Percentiles rank a stretch among this genome's conserved stretches.
Conservation (phyloP, 92 coral and sea anemone species). For the Palythoa grandis region DNA sequence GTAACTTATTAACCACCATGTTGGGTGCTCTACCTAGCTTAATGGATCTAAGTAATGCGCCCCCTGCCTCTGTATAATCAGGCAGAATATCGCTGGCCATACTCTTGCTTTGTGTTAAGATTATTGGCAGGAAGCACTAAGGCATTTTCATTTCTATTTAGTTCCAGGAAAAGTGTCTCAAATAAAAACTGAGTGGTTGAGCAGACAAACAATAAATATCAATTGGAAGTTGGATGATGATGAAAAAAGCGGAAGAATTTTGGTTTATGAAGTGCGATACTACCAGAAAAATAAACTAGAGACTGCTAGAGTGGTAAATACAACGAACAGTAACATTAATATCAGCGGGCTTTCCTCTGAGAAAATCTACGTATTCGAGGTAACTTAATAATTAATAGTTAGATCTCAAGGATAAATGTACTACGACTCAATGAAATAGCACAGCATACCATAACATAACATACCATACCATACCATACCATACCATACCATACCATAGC, state of each 20-base stretch:
- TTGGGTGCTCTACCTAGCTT: no score
- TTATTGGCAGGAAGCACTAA: background rate
- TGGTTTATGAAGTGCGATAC: slow-evolving; percentile 15
- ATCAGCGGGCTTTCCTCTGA: slow-evolving; percentile 5
- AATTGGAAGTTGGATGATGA: background rate
- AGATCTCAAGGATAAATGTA: background rate
- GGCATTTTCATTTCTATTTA: background rate
- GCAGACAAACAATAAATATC: background rate
- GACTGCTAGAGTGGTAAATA: background rate
- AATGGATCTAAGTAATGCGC: background rate
- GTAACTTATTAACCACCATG: no score
- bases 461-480: no score
- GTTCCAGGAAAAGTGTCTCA: slow-evolving; percentile 13
- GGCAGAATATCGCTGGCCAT: no score
- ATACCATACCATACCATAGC: no score
- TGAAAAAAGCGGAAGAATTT: background rate
- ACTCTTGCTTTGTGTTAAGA: background rate
- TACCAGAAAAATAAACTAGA: background rate
- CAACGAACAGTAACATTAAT: background rate
- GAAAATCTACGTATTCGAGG: slow-evolving; percentile 15
- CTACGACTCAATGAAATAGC: no score
- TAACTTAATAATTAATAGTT: background rate
- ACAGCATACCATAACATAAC: no score
- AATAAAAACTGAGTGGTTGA: background rate
- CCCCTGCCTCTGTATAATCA: no score